Evolutionary conservation across 1,140 invertebrate genomes (phyloP), one percentile per base, ranked within the genome.

Genomic region (Formica selysi): DNA sequence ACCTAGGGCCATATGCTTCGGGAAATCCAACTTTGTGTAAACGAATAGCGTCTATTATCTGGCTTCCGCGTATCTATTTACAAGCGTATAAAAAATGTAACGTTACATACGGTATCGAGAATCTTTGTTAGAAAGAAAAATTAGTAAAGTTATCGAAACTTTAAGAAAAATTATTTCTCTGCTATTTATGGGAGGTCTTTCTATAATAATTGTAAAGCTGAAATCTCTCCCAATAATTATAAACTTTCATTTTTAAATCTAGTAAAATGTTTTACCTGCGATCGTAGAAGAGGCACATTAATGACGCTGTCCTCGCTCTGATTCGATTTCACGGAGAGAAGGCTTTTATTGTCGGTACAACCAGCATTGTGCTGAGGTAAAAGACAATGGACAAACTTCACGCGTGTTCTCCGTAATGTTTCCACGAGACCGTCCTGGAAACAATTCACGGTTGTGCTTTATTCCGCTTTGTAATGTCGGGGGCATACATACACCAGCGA

Each of bases 1-100:
- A 41, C 96, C 96, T 67, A 99, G 97, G 62, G 97, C 97, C 96
- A 99, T 96, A 91, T 98, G 97, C 92, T 98, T 98, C 4, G 98
- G 98, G 95, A 98, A 98, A 99, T 51, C 98, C 98, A 95, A 98
- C 98, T 92, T 99, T 98, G 95, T 98, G 97, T 64, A 99, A 96
- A 29, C 98, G 96, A 13, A 99, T 97, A 22, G 98, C 97, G 90
- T 99, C 98, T 62, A 99, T 95, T 32, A 99, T 97, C 95, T 99
- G 98, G 87, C 97, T 97, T 29, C 98, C 98, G 91, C 98, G 96
- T 88, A 99, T 96, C 97, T 99, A 95, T 54, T 51, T 51, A 95
- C 32, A 70, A 48, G 16, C 16, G 26, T 29, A 7, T 65, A 8
- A 44, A 29, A 83, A 76, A 85, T 74, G 36, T 26, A 61, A 76